These are phyloP conservation scores for Syngnathus floridae DNA, from an alignment of 2,113 vertebrate species.

Conservation along the genomic window DNA sequence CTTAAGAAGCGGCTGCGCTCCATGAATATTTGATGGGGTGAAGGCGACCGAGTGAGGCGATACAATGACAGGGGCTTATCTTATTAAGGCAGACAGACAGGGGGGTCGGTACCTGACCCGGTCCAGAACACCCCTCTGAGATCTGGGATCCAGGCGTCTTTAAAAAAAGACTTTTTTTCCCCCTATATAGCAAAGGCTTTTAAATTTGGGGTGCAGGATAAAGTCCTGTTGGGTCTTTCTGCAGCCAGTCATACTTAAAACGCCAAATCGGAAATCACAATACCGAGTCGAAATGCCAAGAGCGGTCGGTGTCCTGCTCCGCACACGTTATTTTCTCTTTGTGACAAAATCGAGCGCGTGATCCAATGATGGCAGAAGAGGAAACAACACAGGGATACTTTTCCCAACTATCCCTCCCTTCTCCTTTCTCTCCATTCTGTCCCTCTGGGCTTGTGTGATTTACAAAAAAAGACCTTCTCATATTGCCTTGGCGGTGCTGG, in stretches of 20 bases:
- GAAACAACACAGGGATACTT: slow-evolving; percentile 50
- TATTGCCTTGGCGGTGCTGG: slow-evolving; percentile 67
- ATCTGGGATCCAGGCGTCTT: not conserved
- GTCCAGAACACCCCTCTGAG: slow-evolving; percentile 55
- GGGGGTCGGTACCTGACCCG: slow-evolving; percentile 45
- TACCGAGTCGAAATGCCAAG: not conserved
- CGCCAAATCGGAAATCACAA: slow-evolving; percentile 29
- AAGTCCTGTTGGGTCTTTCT: not conserved
- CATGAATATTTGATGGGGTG: slow-evolving; percentile 74
- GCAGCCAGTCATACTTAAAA: not conserved
- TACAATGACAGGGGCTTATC: slow-evolving; percentile 72
- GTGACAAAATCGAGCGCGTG: slow-evolving; percentile 11
- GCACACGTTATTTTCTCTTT: slow-evolving; percentile 11
- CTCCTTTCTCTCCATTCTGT: slow-evolving; percentile 29
- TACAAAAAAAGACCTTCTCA: slow-evolving; percentile 59
- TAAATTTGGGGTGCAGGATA: not conserved
- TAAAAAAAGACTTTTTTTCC: no score
- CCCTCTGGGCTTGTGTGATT: slow-evolving; percentile 63
- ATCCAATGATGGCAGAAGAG: slow-evolving; percentile 16
- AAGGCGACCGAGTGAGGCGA: slow-evolving; percentile 49
- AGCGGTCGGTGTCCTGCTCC: not conserved
- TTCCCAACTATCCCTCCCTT: slow-evolving; percentile 40
- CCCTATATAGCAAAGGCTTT: not conserved
- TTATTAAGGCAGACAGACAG: slow-evolving; percentile 69
- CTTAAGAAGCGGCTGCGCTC: slow-evolving; percentile 68